Evolutionary conservation across 2,113 vertebrate genomes (phyloP).

Genomic region (Progne subis): DNA sequence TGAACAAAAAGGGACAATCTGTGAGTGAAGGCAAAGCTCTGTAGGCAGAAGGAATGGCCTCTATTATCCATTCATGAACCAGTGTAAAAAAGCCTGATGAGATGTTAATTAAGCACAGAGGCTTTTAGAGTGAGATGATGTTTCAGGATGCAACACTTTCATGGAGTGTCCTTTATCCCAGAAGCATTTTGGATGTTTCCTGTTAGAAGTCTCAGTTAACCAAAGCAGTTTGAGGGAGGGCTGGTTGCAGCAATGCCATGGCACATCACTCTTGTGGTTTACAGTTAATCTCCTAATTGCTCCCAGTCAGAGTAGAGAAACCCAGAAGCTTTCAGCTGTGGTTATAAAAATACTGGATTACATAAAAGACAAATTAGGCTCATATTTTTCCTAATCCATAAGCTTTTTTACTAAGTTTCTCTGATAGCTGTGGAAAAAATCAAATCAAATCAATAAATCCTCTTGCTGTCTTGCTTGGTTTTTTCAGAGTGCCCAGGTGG

Average conservation of each 20-base stretch:
- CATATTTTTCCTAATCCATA: background rate
- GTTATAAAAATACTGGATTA: background rate
- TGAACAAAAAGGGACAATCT: background rate
- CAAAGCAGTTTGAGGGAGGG: background rate
- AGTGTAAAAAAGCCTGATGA: background rate
- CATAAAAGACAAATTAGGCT: background rate
- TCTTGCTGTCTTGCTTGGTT: fast-evolving
- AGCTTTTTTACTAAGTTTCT: background rate
- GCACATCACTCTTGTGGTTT: background rate
- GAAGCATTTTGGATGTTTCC: background rate
- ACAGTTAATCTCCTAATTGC: background rate
- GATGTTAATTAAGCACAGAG: background rate
- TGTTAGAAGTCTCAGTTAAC: background rate
- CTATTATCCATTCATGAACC: background rate
- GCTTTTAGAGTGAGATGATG: background rate
- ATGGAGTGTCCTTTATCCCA: background rate
- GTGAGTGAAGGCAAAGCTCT: background rate
- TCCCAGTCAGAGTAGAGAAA: background rate
- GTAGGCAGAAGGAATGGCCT: background rate
- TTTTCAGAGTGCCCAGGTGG: background rate
- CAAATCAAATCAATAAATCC: background rate
- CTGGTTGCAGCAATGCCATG: background rate
- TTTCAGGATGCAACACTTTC: background rate
- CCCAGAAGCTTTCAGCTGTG: background rate
- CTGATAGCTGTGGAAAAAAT: fast-evolving